Base-by-base conservation (phyloP, 2,797 vertebrate species). In the Poliocrania exsul region DNA sequence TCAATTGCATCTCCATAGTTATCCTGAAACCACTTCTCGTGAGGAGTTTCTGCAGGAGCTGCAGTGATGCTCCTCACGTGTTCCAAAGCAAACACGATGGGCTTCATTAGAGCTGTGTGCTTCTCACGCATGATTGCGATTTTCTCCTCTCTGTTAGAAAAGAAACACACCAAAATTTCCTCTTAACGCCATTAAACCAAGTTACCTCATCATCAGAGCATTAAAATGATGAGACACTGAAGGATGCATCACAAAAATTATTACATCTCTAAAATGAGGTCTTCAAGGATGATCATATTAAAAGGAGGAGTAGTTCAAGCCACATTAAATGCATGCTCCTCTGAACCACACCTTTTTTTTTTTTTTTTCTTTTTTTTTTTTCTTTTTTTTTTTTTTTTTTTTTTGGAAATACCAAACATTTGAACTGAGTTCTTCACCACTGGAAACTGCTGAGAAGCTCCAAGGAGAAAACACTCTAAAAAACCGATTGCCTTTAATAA, bases 21-120 rank as follows among this genome's bases (percentile, higher is more conserved):
- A 94, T 99, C 99, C 97, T 99, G 99, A 97, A 99, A 99, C 99
- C 99, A 99, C 4, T 99, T 99, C 93, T 99, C 99, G 28, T 99
- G 99, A 4, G 99, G 99, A 0, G 99, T 99, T 96, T 99, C 99
- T 2, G 99, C 98, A 29, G 99, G 97, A 38, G 99, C 98, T 0
- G 99, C 98, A 1, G 99, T 99, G 97, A 99, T 99, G 96, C 99
- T 99, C 94, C 98, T 98, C 14, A 99, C 99, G 0, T 99, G 99
- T 66, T 99, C 99, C 98, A 99, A 85, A 37, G 99, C 99, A 95
- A 99, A 99, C 16, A 99, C 99, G 38, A 99, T 99, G 3, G 99
- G 99, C 60, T 99, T 99, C 99, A 99, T 99, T 65, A 99, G 97
- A 60, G 99, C 99, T 0, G 99, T 99, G 95, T 99, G 99, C 97